Percentiles rank a stretch among this genome's conserved stretches.
These are phyloP conservation scores for Pseudococcus jackbeardsleyi DNA, from an alignment of 2,888 invertebrate species.

Conservation along the genomic window DNA sequence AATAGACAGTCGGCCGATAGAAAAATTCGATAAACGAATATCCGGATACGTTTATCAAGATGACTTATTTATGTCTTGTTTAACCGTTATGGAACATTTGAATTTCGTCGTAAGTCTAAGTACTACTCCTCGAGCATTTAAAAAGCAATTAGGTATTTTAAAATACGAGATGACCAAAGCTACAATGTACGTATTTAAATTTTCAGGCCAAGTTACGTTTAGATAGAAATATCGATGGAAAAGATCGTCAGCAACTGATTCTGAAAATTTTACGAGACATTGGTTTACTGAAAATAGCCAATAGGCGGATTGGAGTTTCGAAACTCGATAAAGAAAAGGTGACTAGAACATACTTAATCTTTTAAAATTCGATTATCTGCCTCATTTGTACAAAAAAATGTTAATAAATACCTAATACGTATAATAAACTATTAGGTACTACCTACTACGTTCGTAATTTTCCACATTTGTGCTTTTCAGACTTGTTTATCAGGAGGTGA, in stretches of 20 bases:
- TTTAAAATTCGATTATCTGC: no score
- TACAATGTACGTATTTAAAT: not conserved
- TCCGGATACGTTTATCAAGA: slow-evolving; percentile 94
- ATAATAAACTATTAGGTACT: not conserved
- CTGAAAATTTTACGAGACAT: slow-evolving; percentile 75
- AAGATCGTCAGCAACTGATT: slow-evolving; percentile 78
- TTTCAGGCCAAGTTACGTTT: slow-evolving; percentile 81
- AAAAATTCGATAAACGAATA: slow-evolving; percentile 81
- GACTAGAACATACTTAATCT: not conserved
- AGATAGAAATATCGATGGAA: slow-evolving; percentile 77
- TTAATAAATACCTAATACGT: no score
- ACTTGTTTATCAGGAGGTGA: slow-evolving; percentile 80
- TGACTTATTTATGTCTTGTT: slow-evolving; percentile 86
- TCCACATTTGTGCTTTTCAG: not conserved
- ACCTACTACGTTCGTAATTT: not conserved
- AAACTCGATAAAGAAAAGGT: slow-evolving; percentile 60
- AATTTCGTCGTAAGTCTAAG: slow-evolving; percentile 84
- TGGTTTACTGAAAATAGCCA: slow-evolving; percentile 78
- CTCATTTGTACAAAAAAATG: no score
- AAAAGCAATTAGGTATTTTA: not conserved
- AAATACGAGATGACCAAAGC: no score
- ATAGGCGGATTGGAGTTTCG: slow-evolving; percentile 82
- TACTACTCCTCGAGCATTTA: not conserved
- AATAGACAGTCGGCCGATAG: slow-evolving; percentile 30
- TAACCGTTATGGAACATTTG: slow-evolving; percentile 90